Conservation (phyloP, 1,140 invertebrate species). For the Pygmarrhopalites habei region DNA sequence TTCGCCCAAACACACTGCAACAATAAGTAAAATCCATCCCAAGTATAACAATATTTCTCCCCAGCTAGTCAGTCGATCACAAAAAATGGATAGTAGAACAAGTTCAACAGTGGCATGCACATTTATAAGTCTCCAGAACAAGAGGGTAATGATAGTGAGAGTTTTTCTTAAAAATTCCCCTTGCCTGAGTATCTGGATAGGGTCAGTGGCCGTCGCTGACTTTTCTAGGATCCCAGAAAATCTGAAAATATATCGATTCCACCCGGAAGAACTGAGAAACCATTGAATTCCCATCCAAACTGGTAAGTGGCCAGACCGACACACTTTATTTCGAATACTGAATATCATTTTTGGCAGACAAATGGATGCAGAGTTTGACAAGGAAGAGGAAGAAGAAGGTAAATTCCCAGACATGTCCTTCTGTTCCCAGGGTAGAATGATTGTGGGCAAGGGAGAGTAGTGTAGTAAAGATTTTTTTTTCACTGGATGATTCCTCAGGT, state of each 20-base stretch:
- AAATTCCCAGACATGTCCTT: too few relatives aligned
- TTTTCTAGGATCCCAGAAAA: conserved; percentile 65
- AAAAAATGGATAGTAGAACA: conserved; percentile 66
- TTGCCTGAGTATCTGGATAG: conserved; percentile 34
- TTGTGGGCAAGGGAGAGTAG: not conserved
- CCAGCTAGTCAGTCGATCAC: conserved; percentile 51
- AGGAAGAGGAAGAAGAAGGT: too few relatives aligned
- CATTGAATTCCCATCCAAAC: conserved; percentile 61
- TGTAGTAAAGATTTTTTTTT: not conserved
- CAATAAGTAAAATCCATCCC: not conserved
- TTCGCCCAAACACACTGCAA: not conserved
- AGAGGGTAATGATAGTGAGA: conserved; percentile 63
- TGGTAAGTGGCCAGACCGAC: conserved; percentile 57
- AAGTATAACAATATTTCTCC: not conserved
- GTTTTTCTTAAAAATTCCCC: conserved; percentile 50
- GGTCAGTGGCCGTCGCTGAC: conserved; percentile 41
- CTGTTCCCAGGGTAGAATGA: not conserved
- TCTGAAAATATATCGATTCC: conserved; percentile 71
- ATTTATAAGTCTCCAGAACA: conserved; percentile 69
- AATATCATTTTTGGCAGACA: not conserved
- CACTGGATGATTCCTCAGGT: conserved; percentile 46
- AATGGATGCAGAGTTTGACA: not conserved
- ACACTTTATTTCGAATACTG: conserved; percentile 37
- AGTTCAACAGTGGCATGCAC: conserved; percentile 69
- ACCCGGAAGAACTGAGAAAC: conserved; percentile 61